Conservation (phyloP, 2,797 vertebrate genomes). For the Pseudochirops cupreus region DNA sequence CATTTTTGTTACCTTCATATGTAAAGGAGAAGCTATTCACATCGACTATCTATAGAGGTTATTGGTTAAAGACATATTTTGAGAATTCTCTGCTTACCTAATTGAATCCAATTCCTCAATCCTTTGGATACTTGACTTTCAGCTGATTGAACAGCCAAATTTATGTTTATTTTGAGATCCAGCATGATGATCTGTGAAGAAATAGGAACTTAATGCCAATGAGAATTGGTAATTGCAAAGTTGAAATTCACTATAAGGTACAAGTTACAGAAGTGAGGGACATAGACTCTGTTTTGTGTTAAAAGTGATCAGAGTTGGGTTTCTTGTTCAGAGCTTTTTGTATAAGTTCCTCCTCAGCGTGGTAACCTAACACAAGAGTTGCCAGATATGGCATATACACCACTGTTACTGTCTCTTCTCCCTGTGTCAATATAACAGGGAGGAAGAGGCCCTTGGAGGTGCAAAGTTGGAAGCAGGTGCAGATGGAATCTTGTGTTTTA, state of each 20-base stretch:
- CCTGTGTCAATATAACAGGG: neutral
- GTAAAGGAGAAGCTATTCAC: neutral
- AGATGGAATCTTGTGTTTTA: neutral
- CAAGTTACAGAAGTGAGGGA: neutral
- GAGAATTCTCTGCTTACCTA: neutral
- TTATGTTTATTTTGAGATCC: neutral
- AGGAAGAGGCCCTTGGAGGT: neutral
- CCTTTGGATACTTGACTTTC: neutral
- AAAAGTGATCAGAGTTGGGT: rapidly evolving
- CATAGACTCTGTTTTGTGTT: neutral
- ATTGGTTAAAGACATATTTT: neutral
- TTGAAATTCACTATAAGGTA: neutral
- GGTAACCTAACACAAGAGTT: neutral
- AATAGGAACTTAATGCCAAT: neutral
- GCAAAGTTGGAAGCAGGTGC: neutral
- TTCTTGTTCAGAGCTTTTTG: neutral
- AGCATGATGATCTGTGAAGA: neutral
- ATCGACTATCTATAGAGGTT: neutral
- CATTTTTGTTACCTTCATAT: neutral
- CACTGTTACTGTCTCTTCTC: neutral
- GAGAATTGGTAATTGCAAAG: neutral
- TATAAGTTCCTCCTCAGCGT: neutral
- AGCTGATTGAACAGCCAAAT: neutral
- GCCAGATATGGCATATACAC: neutral
- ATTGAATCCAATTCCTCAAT: neutral